Evolutionary conservation across 1,140 invertebrate species (phyloP), one percentile per base, ranked within the genome.

Genomic region (Manduca sexta): DNA sequence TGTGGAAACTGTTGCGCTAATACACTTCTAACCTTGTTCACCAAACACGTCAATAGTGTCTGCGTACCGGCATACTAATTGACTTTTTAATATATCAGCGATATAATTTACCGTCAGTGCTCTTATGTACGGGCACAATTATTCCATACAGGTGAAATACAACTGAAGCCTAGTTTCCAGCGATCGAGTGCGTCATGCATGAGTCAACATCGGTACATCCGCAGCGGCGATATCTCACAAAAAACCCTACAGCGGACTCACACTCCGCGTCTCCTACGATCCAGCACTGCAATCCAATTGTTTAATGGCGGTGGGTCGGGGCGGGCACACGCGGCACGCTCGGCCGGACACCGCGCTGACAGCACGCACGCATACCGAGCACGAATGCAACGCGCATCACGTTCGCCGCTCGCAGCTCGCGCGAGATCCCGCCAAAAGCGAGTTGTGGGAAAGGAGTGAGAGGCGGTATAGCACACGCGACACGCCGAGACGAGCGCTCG

Each of bases 271-370:
- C 74, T 74, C 68, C 65, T 70, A 69, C 56, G 54, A 82, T 84
- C 78, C 78, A 79, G 77, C 81, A 84, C 81, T 84, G 81, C 81
- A 84, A 84, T 84, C 81, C 81, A 84, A 81, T 66, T 77, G 65
- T 62, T 70, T 67, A 65, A 66, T 57, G 53, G 49, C 44, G 50
- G 56, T 71, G 69, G 58, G 64, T 56, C 64, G 57, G n/a, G 46
- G 51, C 34, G 21, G 34, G 43, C 62, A 52, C 49, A 57, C 47
- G 37, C 38, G 48, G 33, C 37, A n/a, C 42, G 30, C 38, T 51
- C 56, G 55, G 55, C 68, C 49, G 60, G 69, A n/a, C n/a, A n/a
- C 21, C 21, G 21, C 21, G 8, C 1, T 60, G 69, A 64, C 68
- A 68, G 67, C 71, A 69, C 67, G 71, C 68, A 63, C 69, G 67